Conservation (phyloP, 2,113 vertebrate species). For the Oenanthe oenanthe region DNA sequence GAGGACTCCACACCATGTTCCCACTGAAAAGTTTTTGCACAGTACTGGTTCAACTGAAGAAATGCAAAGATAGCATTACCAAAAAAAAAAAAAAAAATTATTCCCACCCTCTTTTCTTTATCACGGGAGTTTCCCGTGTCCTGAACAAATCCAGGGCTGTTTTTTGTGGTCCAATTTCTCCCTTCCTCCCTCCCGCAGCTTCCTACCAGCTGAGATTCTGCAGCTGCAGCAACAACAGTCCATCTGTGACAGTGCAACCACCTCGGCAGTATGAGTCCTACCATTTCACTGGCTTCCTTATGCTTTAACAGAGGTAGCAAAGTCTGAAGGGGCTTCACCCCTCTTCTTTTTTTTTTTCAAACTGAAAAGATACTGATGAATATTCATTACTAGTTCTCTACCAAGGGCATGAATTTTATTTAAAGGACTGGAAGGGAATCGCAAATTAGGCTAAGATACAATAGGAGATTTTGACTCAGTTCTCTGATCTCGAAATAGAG, state of each 20-base stretch:
- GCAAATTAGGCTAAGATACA: not conserved
- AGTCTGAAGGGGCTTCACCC: not conserved
- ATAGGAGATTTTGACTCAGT: not conserved
- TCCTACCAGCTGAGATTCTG: constrained; percentile 56
- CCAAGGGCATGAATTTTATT: not conserved
- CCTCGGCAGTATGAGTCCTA: not conserved
- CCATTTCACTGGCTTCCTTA: constrained; percentile 5
- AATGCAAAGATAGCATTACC: not conserved
- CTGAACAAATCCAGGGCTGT: constrained; percentile 35
- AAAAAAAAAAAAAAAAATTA: not conserved
- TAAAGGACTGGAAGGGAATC: not conserved
- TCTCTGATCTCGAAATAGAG: not conserved
- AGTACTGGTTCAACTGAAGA: not conserved
- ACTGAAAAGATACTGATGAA: constrained; percentile 39
- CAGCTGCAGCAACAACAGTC: constrained; percentile 63
- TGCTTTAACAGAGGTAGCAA: constrained; percentile 28
- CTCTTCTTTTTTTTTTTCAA: accelerated
- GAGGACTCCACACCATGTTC: not conserved
- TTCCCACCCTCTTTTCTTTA: not conserved
- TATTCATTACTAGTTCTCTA: constrained; percentile 15
- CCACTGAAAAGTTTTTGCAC: not conserved
- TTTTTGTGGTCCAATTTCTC: not conserved
- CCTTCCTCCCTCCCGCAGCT: constrained; percentile 9
- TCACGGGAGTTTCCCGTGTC: not conserved
- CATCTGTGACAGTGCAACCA: constrained; percentile 18